These are phyloP conservation scores for Tautogolabrus adspersus DNA, from an alignment of 2,113 vertebrate genomes.

Conservation along the genomic window DNA sequence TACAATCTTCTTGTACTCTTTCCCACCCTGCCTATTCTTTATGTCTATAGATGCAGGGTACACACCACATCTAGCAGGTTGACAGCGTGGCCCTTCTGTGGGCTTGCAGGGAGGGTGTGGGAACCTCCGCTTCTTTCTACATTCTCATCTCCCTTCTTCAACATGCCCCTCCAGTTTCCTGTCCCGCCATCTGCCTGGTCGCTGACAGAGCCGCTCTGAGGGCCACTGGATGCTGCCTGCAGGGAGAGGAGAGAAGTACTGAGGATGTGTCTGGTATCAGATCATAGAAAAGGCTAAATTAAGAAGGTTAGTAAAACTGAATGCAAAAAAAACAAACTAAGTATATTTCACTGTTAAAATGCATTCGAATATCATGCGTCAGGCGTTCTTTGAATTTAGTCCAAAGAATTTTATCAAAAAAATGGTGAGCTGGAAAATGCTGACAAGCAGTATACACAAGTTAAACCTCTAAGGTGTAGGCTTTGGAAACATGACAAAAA, in stretches of 20 bases:
- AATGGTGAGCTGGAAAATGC: not conserved
- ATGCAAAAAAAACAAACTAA: not conserved
- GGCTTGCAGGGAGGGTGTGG: conserved; percentile 82
- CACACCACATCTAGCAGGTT: conserved; percentile 97
- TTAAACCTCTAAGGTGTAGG: not conserved
- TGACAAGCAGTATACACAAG: not conserved
- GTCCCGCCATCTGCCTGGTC: conserved; percentile 86
- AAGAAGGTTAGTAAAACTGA: not conserved
- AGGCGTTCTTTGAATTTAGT: conserved; percentile 14
- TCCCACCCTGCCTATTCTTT: too few species aligned
- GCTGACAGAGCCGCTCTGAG: conserved; percentile 78
- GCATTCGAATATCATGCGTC: conserved; percentile 6
- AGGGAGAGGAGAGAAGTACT: not conserved
- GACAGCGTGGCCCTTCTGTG: conserved; percentile 92
- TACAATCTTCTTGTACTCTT: too few species aligned
- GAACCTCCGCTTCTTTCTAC: conserved; percentile 82
- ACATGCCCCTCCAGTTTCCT: conserved; percentile 95
- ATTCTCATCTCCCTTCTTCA: conserved; percentile 91
- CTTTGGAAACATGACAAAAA: not conserved
- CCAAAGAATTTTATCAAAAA: conserved; percentile 26
- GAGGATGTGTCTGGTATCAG: not conserved
- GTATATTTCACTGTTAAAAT: not conserved
- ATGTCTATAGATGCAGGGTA: not conserved
- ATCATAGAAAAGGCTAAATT: not conserved
- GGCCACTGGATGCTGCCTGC: conserved; percentile 62